Base-by-base conservation (phyloP, 1,140 invertebrate species). In the Harlomillsia oculata region DNA sequence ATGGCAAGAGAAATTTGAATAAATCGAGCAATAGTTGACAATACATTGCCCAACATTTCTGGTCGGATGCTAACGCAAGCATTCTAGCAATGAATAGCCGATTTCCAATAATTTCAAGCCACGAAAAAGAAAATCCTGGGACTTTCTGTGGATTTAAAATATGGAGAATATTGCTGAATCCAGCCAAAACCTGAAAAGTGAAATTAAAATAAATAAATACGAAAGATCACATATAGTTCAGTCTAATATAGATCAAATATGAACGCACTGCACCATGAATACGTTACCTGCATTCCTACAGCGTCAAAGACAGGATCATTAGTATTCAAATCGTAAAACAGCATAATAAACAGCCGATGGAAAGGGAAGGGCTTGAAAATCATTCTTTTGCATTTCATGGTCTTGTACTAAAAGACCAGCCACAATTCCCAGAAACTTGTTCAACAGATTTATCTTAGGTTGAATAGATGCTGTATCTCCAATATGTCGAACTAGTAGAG, bases 341-440 rank as follows among this genome's bases (percentile, higher is more conserved):
- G 78, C 81, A 96, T 96, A 40, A 97, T 89, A 52, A 99, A 89
- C 55, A 99, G 90, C 23, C 97, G 78, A 68, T 98, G 94, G 74
- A 98, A 99, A n/a, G 0, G 96, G 92, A 51, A 99, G 74, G 70
- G 97, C 93, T 67, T 97, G 91, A 74, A 99, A 99, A 46, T 94
- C 89, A 0, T 78, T 78, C 76, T 74, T 83, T 53, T 75, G 74
- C 11, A 77, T 81, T 57, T 97, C 95, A 65, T 99, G 95, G 70
- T 99, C 96, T 72, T 93, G 89, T 2, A 97, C 74, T 34, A 98
- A 73, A 21, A 95, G 91, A 1, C 92, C 92, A 14, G 93, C 88
- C 2, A 99, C 87, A 63, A 99, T 95, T 14, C 91, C 92, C 50
- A 99, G 73, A 49, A 88, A 78, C 76, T 98, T 98, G 69, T 97